phyloP scores from a whole-genome alignment of 1,140 invertebrate genomes.

The Ceratina australensis region DNA sequence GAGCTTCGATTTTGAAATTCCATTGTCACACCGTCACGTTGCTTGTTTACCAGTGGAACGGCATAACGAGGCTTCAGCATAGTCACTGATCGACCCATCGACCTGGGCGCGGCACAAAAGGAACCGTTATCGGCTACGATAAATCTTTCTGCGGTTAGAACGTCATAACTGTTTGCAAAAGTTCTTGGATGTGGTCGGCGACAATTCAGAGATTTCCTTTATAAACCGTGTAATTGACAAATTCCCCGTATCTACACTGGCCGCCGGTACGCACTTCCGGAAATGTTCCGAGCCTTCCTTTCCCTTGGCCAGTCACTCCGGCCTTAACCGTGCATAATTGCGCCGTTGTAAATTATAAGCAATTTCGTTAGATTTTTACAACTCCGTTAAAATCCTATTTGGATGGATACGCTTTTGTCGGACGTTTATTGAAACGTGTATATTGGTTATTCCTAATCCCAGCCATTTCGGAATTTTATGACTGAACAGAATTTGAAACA shows the following conservation, averaged over 20 bases:
- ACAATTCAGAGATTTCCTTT: background rate
- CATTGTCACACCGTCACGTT: too few species aligned
- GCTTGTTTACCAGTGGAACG: too few species aligned
- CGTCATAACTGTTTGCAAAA: conserved; percentile 64
- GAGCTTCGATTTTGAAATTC: too few species aligned
- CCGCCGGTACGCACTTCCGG: conserved; percentile 2
- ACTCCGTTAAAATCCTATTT: too few species aligned
- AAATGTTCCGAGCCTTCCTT: background rate
- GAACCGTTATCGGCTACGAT: conserved; percentile 47
- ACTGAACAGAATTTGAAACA: too few species aligned
- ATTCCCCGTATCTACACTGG: conserved; percentile 7
- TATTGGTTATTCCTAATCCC: too few species aligned
- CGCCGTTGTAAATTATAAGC: background rate
- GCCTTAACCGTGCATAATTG: conserved; percentile 19
- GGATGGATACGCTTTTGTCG: too few species aligned
- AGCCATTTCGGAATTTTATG: too few species aligned
- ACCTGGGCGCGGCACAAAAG: background rate
- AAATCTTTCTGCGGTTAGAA: conserved; percentile 64
- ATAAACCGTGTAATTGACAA: conserved; percentile 52
- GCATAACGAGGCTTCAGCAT: background rate
- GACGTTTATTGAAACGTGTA: too few species aligned
- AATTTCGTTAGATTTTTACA: too few species aligned
- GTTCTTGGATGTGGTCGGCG: background rate
- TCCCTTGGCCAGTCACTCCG: background rate
- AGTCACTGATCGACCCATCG: background rate